A percentile compares a stretch with the other conserved stretches of the same genome.
phyloP scores from a whole-genome alignment of 2,888 invertebrate species.

The Melinaea marsaeus region DNA sequence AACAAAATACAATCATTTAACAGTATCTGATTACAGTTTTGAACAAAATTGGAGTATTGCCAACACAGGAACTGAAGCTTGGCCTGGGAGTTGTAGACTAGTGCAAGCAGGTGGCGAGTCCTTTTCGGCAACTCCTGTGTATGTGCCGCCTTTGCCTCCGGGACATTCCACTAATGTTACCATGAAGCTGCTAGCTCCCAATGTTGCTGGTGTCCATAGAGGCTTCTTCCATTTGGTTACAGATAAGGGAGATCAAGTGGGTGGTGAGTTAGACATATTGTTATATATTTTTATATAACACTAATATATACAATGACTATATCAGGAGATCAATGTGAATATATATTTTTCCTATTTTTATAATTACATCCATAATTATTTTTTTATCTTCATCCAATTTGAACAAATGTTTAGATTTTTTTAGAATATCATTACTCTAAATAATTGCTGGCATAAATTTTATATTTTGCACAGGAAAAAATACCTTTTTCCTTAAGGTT shows the following conservation, averaged over 20 bases:
- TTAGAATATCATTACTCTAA: too few species aligned
- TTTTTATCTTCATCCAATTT: too few species aligned
- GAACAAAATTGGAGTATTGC: constrained; percentile 92
- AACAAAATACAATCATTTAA: constrained; percentile 16
- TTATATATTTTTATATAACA: constrained; percentile 9
- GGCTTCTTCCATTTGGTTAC: constrained; percentile 95
- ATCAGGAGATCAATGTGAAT: too few species aligned
- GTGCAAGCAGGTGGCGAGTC: constrained; percentile 83
- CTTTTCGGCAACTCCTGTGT: constrained; percentile 70
- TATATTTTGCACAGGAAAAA: too few species aligned
- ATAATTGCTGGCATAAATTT: too few species aligned
- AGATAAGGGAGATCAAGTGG: constrained; percentile 92
- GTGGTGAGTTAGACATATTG: constrained; percentile 80
- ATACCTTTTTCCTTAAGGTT: too few species aligned
- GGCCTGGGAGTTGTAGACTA: constrained; percentile 92
- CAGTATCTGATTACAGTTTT: constrained; percentile 75
- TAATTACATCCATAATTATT: too few species aligned
- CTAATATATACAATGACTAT: too few species aligned
- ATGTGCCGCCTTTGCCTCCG: constrained; percentile 85
- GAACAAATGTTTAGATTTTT: too few species aligned
- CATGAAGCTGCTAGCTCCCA: constrained; percentile 89
- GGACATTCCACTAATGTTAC: constrained; percentile 86
- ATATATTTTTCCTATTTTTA: too few species aligned
- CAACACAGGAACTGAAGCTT: constrained; percentile 90
- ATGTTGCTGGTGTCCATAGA: constrained; percentile 84